phyloP scores from a whole-genome alignment of 2,888 invertebrate genomes.

The Callyntrura sp. region DNA sequence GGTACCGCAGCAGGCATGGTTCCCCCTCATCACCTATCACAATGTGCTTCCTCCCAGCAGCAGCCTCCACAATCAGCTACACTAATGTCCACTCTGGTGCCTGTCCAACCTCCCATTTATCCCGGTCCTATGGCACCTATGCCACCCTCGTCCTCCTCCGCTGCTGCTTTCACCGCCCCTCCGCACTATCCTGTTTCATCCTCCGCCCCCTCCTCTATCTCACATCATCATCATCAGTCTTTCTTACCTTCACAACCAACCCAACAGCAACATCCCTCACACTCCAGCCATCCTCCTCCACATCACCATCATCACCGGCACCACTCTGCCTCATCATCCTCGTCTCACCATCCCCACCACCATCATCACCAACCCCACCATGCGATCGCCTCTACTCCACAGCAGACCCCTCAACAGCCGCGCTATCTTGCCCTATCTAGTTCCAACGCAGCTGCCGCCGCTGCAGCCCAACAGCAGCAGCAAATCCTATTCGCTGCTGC shows the following conservation, averaged over 20 bases:
- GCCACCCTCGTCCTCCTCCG: slow-evolving; percentile 34
- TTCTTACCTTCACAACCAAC: slow-evolving; percentile 48
- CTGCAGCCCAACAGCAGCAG: slow-evolving; percentile 64
- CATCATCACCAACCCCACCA: background rate
- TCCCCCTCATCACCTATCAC: slow-evolving; percentile 2
- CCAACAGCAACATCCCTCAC: slow-evolving; percentile 24
- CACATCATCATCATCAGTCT: slow-evolving; percentile 67
- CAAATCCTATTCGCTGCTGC: slow-evolving; percentile 68
- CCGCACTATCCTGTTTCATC: background rate
- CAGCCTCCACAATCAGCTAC: slow-evolving; percentile 62
- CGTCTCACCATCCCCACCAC: slow-evolving; percentile 24
- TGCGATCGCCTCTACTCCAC: background rate
- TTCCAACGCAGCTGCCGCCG: slow-evolving; percentile 46
- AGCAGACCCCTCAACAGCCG: slow-evolving; percentile 48
- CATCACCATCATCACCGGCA: slow-evolving; percentile 16
- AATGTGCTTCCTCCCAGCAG: background rate
- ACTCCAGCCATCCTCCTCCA: slow-evolving; percentile 26
- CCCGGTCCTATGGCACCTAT: background rate
- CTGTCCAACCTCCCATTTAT: slow-evolving; percentile 56
- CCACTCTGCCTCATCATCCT: slow-evolving; percentile 7
- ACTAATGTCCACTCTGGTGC: slow-evolving; percentile 57
- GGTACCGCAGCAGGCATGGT: too few species aligned
- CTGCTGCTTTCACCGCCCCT: too few species aligned
- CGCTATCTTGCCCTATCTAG: slow-evolving; percentile 57
- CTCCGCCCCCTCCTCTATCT: slow-evolving; percentile 41